A percentile compares a stretch with the other conserved stretches of the same genome.
phyloP scores from a whole-genome alignment of 2,113 vertebrate genomes.

The Phainopepla nitens region DNA sequence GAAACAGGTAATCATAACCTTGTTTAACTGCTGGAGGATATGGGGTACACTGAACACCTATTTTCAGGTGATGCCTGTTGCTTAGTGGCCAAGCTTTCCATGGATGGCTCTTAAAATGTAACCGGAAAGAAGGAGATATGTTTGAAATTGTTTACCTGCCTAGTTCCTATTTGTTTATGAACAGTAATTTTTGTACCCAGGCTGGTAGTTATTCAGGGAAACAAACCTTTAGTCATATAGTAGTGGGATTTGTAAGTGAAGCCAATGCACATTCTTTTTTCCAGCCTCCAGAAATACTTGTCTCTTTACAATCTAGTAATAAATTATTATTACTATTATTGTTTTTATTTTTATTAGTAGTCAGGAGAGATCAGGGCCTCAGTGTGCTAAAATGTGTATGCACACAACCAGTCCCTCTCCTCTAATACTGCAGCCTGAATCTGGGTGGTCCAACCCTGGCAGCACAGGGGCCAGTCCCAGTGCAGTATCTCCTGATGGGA shows the following conservation, averaged over 20 bases:
- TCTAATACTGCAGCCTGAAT: not conserved
- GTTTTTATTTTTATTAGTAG: constrained; percentile 34
- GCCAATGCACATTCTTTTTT: not conserved
- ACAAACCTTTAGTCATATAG: not conserved
- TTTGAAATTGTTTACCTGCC: constrained; percentile 11
- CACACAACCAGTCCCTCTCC: not conserved
- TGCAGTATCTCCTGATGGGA: not conserved
- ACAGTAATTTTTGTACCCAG: not conserved
- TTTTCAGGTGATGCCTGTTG: not conserved
- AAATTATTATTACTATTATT: constrained; percentile 14
- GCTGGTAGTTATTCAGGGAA: not conserved
- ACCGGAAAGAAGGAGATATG: not conserved
- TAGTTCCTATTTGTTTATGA: not conserved
- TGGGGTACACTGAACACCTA: not conserved
- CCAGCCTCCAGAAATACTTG: not conserved
- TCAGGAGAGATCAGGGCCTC: not conserved
- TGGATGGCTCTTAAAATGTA: not conserved
- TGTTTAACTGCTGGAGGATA: not conserved
- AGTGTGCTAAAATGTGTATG: not conserved
- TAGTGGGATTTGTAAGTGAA: not conserved
- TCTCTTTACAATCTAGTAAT: not conserved
- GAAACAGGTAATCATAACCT: constrained; percentile 84
- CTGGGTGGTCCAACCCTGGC: constrained; percentile 41
- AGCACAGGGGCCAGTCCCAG: not conserved
- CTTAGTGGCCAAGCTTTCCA: not conserved